Percentiles rank a stretch among this genome's conserved stretches.
Conservation (phyloP, 92 coral and sea anemone genomes). For the Palythoa caribaeorum region DNA sequence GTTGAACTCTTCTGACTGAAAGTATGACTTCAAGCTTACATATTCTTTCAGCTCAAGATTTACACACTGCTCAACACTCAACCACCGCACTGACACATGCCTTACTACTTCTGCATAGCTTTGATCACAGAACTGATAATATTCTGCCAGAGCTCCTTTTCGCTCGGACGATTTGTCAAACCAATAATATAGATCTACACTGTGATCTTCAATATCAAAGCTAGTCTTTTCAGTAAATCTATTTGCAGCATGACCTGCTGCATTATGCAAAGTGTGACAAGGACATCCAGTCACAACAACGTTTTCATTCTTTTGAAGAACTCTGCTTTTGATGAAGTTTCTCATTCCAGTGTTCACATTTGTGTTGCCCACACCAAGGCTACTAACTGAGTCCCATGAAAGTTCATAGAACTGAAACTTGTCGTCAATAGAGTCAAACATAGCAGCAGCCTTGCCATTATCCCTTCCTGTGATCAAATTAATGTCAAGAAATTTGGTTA, state of each 20-base stretch:
- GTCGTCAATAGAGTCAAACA: constrained; percentile 45
- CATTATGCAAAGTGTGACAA: constrained; percentile 52
- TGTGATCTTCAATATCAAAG: constrained; percentile 50
- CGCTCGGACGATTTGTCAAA: constrained; percentile 54
- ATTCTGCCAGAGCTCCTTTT: constrained; percentile 40
- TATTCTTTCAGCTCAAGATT: constrained; percentile 45
- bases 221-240: constrained; percentile 29
- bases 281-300: constrained; percentile 50
- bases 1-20: constrained; percentile 39
- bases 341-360: constrained; percentile 41
- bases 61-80: constrained; percentile 48
- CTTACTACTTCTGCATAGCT: constrained; percentile 47
- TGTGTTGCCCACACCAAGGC: constrained; percentile 56
- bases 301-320: constrained; percentile 37
- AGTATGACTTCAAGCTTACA: constrained; percentile 49
- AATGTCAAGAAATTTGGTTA: constrained; percentile 57
- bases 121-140: constrained; percentile 38
- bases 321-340: constrained; percentile 45
- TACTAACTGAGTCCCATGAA: constrained; percentile 42
- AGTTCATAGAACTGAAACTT: constrained; percentile 16
- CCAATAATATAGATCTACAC: constrained; percentile 53
- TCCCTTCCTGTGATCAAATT: constrained; percentile 49
- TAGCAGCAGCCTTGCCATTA: constrained; percentile 43
- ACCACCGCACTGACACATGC: constrained; percentile 51
- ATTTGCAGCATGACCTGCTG: constrained; percentile 36